Percentiles rank a stretch among this genome's conserved stretches.
Conservation (phyloP, 2,888 invertebrate genomes). For the Opisthograptis luteolata region DNA sequence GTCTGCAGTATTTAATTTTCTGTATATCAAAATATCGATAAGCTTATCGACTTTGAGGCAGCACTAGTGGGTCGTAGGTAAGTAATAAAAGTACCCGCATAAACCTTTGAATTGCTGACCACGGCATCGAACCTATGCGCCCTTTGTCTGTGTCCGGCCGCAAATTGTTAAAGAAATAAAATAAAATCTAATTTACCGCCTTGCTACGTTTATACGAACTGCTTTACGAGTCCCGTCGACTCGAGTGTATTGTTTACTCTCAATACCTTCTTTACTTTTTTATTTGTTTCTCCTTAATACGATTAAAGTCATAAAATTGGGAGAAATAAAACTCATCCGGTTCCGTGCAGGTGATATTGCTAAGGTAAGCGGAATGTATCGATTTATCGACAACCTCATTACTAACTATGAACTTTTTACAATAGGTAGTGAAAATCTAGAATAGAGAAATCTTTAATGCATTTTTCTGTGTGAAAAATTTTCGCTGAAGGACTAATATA, state of each 20-base stretch:
- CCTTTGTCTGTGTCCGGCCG: slow-evolving; percentile 78
- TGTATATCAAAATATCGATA: neutral
- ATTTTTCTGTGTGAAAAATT: no score
- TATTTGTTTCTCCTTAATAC: slow-evolving; percentile 60
- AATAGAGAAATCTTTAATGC: no score
- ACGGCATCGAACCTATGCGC: slow-evolving; percentile 75
- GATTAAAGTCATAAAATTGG: slow-evolving; percentile 52
- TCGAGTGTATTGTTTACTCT: slow-evolving; percentile 69
- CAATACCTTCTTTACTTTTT: slow-evolving; percentile 60
- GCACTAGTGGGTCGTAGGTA: slow-evolving; percentile 62
- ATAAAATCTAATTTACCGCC: slow-evolving; percentile 82
- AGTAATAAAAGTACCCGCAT: slow-evolving; percentile 81
- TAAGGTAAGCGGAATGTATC: slow-evolving; percentile 11
- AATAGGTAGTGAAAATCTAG: no score
- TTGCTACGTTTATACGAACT: slow-evolving; percentile 77
- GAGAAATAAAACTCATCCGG: slow-evolving; percentile 47
- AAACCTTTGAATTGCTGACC: slow-evolving; percentile 83
- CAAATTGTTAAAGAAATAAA: slow-evolving; percentile 84
- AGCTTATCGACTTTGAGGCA: slow-evolving; percentile 43
- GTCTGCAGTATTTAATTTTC: no score
- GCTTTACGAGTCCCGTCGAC: slow-evolving; percentile 73
- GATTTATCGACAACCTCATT: slow-evolving; percentile 15
- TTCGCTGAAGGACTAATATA: no score
- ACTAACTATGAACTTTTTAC: neutral
- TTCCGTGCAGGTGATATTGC: slow-evolving; percentile 28